phyloP scores from a whole-genome alignment of 1,140 invertebrate genomes.

The Zaprionus gabonicus region DNA sequence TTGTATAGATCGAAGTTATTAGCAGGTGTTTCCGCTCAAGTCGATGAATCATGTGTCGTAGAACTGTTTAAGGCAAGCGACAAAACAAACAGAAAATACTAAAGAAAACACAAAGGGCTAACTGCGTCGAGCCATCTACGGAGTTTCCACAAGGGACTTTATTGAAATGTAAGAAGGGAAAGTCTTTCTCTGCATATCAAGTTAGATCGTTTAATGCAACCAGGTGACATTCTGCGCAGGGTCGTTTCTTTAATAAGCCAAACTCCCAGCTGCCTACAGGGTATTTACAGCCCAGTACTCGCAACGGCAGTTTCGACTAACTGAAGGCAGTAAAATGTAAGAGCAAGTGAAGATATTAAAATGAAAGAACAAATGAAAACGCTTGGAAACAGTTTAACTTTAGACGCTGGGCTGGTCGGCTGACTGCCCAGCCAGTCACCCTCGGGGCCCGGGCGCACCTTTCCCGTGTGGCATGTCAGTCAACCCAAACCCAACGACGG shows the following conservation, averaged over 20 bases:
- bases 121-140: background rate
- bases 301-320: background rate
- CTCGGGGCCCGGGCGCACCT: background rate
- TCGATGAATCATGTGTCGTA: background rate
- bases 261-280: background rate
- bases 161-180: background rate
- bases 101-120: background rate
- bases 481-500: constrained; percentile 5
- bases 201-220: too few relatives aligned
- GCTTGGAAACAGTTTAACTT: background rate
- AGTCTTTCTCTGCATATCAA: background rate
- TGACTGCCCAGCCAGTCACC: background rate
- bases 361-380: constrained; percentile 4
- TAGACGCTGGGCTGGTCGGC: background rate
- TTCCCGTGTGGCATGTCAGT: background rate
- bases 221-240: background rate
- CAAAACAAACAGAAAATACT: background rate
- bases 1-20: background rate
- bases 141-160: background rate
- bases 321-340: background rate
- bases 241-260: background rate
- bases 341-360: constrained; percentile 8
- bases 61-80: background rate
- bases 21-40: background rate
- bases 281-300: background rate